Percentiles rank a stretch among this genome's conserved stretches.
Conservation (phyloP, 2,888 invertebrate genomes). For the Drosophila crucigera region DNA sequence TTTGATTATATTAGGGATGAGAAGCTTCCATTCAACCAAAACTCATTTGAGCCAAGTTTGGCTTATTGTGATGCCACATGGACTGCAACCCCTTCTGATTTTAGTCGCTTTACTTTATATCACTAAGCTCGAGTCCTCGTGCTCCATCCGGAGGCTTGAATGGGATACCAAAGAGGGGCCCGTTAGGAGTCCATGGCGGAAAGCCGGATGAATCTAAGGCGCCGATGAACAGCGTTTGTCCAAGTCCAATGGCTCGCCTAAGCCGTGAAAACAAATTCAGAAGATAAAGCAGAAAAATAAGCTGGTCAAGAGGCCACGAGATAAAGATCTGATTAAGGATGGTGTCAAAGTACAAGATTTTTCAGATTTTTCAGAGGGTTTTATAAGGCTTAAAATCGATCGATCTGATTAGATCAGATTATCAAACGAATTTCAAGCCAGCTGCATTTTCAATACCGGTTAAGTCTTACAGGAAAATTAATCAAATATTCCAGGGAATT, state of each 20-base stretch:
- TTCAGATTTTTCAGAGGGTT: not conserved
- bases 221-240: not conserved
- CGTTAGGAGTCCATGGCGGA: not conserved
- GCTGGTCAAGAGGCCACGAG: not conserved
- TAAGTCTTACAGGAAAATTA: not conserved
- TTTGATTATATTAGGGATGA: not conserved
- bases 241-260: not conserved
- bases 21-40: not conserved
- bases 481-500: not conserved
- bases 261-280: not conserved
- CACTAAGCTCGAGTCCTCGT: not conserved
- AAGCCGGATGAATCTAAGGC: not conserved
- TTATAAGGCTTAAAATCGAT: not conserved
- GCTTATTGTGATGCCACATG: not conserved
- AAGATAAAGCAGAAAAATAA: not conserved
- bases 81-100: not conserved
- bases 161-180: not conserved
- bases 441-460: not conserved
- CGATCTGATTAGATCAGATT: not conserved
- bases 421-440: not conserved
- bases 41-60: not conserved
- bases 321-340: not conserved
- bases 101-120: not conserved
- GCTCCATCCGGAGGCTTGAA: not conserved
- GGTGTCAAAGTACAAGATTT: not conserved